Conservation (phyloP, 2,797 vertebrate genomes). For the Hoplostethus mediterraneus region DNA sequence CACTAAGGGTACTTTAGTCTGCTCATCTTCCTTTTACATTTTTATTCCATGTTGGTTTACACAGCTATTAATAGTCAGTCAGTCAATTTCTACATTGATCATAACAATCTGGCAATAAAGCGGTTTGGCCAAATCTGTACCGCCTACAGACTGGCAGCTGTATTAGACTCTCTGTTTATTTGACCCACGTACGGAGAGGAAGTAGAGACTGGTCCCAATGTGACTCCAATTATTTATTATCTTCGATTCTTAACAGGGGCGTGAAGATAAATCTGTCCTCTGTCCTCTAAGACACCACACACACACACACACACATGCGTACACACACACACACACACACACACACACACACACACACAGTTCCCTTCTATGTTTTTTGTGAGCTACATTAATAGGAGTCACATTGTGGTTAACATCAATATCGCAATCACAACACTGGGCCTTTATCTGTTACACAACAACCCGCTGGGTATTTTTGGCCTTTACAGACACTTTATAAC, state of each 20-base stretch:
- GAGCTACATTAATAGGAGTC: constrained; percentile 67
- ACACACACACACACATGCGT: constrained; percentile 10
- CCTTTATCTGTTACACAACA: constrained; percentile 77
- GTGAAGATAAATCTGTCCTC: constrained; percentile 49
- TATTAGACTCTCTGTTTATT: constrained; percentile 28
- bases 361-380: constrained; percentile 49
- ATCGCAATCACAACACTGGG: constrained; percentile 55
- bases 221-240: constrained; percentile 63
- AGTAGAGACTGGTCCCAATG: constrained; percentile 42
- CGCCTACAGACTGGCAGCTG: constrained; percentile 37
- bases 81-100: constrained; percentile 63
- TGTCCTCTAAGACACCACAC: constrained; percentile 49
- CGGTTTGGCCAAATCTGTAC: constrained; percentile 43
- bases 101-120: constrained; percentile 43
- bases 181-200: constrained; percentile 52
- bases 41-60: constrained; percentile 13
- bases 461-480: constrained; percentile 68
- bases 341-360: not conserved
- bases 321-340: constrained; percentile 17
- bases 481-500: constrained; percentile 70
- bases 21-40: constrained; percentile 17
- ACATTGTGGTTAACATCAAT: constrained; percentile 66
- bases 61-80: constrained; percentile 52
- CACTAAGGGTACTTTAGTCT: not conserved
- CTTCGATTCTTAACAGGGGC: constrained; percentile 34